Percentiles rank a stretch among this genome's conserved stretches.
phyloP scores from a whole-genome alignment of 2,797 vertebrate species.

The Mallotus villosus region DNA sequence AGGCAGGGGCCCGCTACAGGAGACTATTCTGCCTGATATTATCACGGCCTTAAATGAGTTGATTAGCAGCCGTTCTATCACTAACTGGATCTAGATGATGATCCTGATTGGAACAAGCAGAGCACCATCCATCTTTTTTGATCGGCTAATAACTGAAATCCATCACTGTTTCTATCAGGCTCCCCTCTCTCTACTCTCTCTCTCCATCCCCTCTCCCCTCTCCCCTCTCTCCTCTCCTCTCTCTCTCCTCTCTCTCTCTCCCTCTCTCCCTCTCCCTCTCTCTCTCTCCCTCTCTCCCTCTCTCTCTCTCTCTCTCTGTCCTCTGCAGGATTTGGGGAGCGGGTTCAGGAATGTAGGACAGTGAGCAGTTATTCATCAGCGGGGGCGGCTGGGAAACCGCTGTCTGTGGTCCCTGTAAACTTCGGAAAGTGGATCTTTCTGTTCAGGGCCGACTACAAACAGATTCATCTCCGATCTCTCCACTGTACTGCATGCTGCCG shows the following conservation, averaged over 20 bases:
- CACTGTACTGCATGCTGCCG: too few relatives aligned
- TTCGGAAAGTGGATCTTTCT: constrained; percentile 5
- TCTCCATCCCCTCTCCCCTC: background rate
- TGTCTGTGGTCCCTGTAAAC: background rate
- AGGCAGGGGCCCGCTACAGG: constrained; percentile 76
- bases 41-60: constrained; percentile 97
- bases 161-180: constrained; percentile 87
- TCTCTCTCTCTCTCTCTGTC: constrained; percentile 55
- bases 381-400: constrained; percentile 35
- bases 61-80: constrained; percentile 92
- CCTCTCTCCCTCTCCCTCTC: constrained; percentile 9
- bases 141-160: constrained; percentile 99
- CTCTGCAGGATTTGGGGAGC: constrained; percentile 69
- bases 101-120: constrained; percentile 97
- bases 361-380: constrained; percentile 44
- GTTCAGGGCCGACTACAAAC: background rate
- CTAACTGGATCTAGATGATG: constrained; percentile 99
- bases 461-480: background rate
- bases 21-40: constrained; percentile 96
- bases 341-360: constrained; percentile 62
- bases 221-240: background rate
- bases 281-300: background rate
- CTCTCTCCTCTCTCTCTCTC: background rate
- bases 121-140: constrained; percentile 95
- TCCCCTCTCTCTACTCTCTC: constrained; percentile 53